Conservation (phyloP, 2,888 invertebrate species). For the Drosophila tanythrix region DNA sequence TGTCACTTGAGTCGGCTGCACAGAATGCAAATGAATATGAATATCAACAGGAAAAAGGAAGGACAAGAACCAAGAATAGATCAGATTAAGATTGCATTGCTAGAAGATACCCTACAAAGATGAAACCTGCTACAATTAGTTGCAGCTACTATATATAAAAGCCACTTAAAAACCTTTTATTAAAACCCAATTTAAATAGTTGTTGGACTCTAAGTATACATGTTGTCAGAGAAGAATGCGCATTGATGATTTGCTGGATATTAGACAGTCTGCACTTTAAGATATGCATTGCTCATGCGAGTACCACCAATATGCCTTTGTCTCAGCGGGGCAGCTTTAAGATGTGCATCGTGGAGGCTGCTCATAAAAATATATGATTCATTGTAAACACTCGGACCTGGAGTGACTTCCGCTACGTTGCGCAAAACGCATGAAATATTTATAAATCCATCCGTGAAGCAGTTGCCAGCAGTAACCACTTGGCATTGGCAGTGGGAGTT, state of each 20-base stretch:
- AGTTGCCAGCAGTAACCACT: constrained; percentile 29
- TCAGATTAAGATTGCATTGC: background rate
- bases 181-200: background rate
- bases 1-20: constrained; percentile 58
- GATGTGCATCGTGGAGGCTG: constrained; percentile 41
- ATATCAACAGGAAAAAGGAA: constrained; percentile 39
- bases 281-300: constrained; percentile 46
- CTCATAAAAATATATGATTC: constrained; percentile 73
- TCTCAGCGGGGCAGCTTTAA: constrained; percentile 39
- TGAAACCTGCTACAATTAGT: background rate
- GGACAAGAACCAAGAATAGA: background rate
- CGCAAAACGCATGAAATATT: constrained; percentile 72
- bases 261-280: constrained; percentile 25
- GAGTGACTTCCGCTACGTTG: constrained; percentile 64
- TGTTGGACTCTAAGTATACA: background rate
- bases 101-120: constrained; percentile 13
- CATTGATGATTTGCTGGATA: background rate
- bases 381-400: constrained; percentile 60
- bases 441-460: constrained; percentile 65
- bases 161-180: background rate
- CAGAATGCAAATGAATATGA: constrained; percentile 72
- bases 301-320: constrained; percentile 48
- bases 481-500: constrained; percentile 16
- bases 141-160: background rate
- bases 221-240: background rate